Evolutionary conservation across 2,888 invertebrate genomes (phyloP).

Genomic region (Lasiommata megera): DNA sequence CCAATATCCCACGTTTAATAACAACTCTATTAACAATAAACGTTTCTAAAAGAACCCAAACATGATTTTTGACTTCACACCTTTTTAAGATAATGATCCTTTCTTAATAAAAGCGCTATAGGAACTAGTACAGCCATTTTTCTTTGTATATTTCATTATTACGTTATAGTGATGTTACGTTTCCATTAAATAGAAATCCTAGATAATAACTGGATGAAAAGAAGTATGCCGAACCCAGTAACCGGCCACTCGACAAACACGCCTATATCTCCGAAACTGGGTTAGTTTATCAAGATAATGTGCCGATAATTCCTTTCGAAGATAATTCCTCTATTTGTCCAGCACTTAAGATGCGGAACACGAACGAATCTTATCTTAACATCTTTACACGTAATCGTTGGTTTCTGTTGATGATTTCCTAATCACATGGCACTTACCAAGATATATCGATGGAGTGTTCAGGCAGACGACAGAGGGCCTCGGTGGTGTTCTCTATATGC

Average conservation of each 20-base stretch:
- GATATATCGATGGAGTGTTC: too few species aligned
- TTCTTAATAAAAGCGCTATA: too few species aligned
- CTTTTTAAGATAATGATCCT: too few species aligned
- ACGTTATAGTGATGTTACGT: too few species aligned
- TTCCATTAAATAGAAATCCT: slow-evolving; percentile 4
- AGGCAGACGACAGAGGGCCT: too few species aligned
- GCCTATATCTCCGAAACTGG: slow-evolving; percentile 51
- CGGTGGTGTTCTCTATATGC: too few species aligned
- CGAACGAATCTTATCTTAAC: slow-evolving; percentile 32
- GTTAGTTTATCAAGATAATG: slow-evolving; percentile 63
- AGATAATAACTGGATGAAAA: slow-evolving; percentile 7
- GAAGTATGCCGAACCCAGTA: slow-evolving; percentile 20
- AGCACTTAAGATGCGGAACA: slow-evolving; percentile 53
- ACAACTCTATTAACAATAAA: too few species aligned
- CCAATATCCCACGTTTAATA: too few species aligned
- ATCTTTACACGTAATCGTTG: slow-evolving; percentile 22
- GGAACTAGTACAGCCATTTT: too few species aligned
- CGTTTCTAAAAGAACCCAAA: too few species aligned
- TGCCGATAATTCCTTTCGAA: slow-evolving; percentile 58
- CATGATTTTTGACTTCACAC: too few species aligned
- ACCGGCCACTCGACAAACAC: slow-evolving; percentile 25
- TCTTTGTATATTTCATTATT: too few species aligned
- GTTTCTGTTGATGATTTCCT: slow-evolving; percentile 15
- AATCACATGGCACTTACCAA: slow-evolving; percentile 6
- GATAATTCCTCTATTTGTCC: slow-evolving; percentile 59